These are phyloP conservation scores for Aethina tumida DNA, from an alignment of 1,140 invertebrate genomes.

Conservation along the genomic window DNA sequence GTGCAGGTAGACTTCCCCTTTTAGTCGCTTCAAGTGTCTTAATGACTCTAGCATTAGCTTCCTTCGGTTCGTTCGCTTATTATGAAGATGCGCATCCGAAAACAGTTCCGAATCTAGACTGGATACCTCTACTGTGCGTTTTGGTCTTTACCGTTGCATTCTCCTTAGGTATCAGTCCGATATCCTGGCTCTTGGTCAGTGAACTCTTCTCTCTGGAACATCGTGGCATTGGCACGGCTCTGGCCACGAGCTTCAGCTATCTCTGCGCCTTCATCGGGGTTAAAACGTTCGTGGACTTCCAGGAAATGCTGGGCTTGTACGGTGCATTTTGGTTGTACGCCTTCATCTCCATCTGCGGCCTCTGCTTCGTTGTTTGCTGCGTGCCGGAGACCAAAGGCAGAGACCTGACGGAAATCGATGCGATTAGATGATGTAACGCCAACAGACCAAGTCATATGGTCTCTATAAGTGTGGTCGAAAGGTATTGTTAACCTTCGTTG, in stretches of 20 bases:
- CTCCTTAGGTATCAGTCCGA: conserved; percentile 80
- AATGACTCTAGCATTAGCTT: conserved; percentile 70
- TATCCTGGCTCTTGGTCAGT: conserved; percentile 78
- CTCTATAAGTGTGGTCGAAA: conserved; percentile 27
- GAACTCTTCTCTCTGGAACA: conserved; percentile 82
- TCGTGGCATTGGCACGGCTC: conserved; percentile 68
- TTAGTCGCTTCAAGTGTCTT: conserved; percentile 70
- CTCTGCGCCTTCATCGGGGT: conserved; percentile 80
- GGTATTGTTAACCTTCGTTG: conserved; percentile 28
- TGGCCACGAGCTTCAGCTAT: conserved; percentile 79
- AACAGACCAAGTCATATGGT: conserved; percentile 19
- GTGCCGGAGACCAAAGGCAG: conserved; percentile 87
- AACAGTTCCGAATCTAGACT: conserved; percentile 45
- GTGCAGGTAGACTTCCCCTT: conserved; percentile 63
- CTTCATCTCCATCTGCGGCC: conserved; percentile 67
- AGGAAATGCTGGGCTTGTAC: conserved; percentile 62
- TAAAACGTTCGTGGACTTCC: conserved; percentile 77
- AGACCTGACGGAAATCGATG: conserved; percentile 79
- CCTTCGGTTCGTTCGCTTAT: conserved; percentile 71
- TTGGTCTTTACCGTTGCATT: conserved; percentile 75
- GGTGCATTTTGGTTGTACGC: conserved; percentile 86
- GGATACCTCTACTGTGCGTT: conserved; percentile 74
- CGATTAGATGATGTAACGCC: conserved; percentile 33
- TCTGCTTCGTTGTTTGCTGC: conserved; percentile 73
- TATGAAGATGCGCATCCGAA: conserved; percentile 47